phyloP scores from a whole-genome alignment of 2,113 vertebrate genomes.

The Daphoenositta chrysoptera region DNA sequence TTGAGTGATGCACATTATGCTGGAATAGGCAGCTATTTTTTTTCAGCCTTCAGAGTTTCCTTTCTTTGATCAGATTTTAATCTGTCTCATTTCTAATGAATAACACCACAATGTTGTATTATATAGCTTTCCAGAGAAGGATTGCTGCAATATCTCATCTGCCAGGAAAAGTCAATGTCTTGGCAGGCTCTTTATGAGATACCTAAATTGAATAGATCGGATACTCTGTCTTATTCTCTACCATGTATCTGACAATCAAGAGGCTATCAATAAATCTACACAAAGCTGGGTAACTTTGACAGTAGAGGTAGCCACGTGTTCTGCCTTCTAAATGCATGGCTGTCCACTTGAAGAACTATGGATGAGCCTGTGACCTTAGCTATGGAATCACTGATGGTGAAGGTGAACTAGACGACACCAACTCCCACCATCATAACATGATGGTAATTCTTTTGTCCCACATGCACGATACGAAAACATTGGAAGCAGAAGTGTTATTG shows the following conservation, averaged over 20 bases:
- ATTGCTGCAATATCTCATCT: constrained; percentile 39
- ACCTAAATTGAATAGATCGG: constrained; percentile 1
- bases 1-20: neutral
- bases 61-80: constrained; percentile 36
- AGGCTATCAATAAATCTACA: constrained; percentile 7
- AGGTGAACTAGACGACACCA: neutral
- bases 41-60: neutral
- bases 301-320: neutral
- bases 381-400: neutral
- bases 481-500: neutral
- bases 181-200: constrained; percentile 23
- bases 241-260: neutral
- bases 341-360: neutral
- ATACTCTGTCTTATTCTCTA: constrained; percentile 1
- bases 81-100: constrained; percentile 43
- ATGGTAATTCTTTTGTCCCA: neutral
- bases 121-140: neutral
- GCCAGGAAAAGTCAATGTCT: constrained; percentile 26
- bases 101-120: constrained; percentile 14
- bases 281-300: neutral
- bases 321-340: neutral
- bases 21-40: neutral
- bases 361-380: neutral
- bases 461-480: neutral
- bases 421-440: neutral